Conservation (phyloP, 2,888 invertebrate genomes). For the Arctia plantaginis region DNA sequence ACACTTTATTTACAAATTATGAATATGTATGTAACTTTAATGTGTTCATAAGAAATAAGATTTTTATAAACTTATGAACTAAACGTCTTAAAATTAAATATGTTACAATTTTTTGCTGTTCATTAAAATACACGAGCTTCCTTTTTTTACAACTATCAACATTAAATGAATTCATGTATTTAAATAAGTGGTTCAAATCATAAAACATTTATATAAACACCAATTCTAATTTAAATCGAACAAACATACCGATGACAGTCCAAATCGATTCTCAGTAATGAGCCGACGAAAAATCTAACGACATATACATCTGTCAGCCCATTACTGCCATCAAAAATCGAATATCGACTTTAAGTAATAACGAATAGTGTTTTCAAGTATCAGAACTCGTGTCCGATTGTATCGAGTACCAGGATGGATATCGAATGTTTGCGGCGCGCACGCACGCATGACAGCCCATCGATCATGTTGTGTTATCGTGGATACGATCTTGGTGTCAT, state of each 20-base stretch:
- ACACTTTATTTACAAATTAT: neutral
- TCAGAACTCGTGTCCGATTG: slow-evolving; percentile 52
- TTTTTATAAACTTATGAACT: neutral
- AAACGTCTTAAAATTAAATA: neutral
- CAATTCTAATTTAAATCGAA: slow-evolving; percentile 46
- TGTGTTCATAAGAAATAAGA: neutral
- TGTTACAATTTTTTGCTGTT: neutral
- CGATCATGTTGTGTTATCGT: slow-evolving; percentile 68
- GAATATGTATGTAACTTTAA: neutral
- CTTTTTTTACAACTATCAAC: neutral
- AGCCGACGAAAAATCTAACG: slow-evolving; percentile 61
- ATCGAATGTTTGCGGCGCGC: slow-evolving; percentile 56
- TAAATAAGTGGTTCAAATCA: slow-evolving; percentile 19
- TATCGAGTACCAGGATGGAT: slow-evolving; percentile 58
- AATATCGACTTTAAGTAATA: slow-evolving; percentile 44
- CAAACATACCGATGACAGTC: slow-evolving; percentile 60
- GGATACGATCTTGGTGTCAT: slow-evolving; percentile 64
- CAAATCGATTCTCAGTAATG: slow-evolving; percentile 63
- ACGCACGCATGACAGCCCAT: slow-evolving; percentile 66
- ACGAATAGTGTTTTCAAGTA: slow-evolving; percentile 51
- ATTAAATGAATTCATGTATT: neutral
- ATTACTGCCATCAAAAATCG: slow-evolving; percentile 34
- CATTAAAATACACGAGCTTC: neutral
- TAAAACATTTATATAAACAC: slow-evolving; percentile 44
- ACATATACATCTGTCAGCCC: slow-evolving; percentile 56